These are phyloP conservation scores for Aelia acuminata DNA, from an alignment of 2,888 invertebrate genomes.

Conservation along the genomic window DNA sequence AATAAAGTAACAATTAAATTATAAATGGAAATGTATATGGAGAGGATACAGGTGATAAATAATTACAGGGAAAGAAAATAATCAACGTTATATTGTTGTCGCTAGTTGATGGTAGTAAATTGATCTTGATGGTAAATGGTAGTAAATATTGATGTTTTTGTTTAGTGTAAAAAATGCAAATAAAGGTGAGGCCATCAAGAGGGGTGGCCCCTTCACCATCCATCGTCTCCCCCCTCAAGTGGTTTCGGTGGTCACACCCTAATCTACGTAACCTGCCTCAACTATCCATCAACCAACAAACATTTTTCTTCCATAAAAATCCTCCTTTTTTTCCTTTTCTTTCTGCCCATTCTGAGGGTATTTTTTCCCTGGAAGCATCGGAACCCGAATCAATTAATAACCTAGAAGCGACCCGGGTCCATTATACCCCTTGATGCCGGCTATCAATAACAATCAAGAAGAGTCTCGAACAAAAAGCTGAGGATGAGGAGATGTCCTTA, in stretches of 20 bases:
- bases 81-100: too few relatives aligned
- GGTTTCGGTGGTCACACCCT: not conserved
- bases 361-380: conserved; percentile 44
- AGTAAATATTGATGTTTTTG: conserved; percentile 12
- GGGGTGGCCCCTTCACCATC: not conserved
- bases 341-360: not conserved
- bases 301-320: conserved; percentile 46
- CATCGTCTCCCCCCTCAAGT: not conserved
- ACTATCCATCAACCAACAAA: conserved; percentile 13
- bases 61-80: not conserved
- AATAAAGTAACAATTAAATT: too few relatives aligned
- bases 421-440: not conserved
- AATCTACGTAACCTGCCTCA: not conserved
- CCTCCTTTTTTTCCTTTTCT: not conserved
- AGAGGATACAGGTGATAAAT: not conserved
- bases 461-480: conserved; percentile 20
- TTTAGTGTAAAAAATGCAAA: not conserved
- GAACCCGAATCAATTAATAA: conserved; percentile 42
- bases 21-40: too few relatives aligned
- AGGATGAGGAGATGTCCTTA: conserved; percentile 47
- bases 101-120: too few relatives aligned
- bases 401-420: conserved; percentile 9
- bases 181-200: not conserved
- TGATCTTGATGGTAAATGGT: too few relatives aligned
- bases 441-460: conserved; percentile 44